Percentiles rank a stretch among this genome's conserved stretches.
phyloP scores from a whole-genome alignment of 2,113 vertebrate species.

The Eolophus roseicapilla region DNA sequence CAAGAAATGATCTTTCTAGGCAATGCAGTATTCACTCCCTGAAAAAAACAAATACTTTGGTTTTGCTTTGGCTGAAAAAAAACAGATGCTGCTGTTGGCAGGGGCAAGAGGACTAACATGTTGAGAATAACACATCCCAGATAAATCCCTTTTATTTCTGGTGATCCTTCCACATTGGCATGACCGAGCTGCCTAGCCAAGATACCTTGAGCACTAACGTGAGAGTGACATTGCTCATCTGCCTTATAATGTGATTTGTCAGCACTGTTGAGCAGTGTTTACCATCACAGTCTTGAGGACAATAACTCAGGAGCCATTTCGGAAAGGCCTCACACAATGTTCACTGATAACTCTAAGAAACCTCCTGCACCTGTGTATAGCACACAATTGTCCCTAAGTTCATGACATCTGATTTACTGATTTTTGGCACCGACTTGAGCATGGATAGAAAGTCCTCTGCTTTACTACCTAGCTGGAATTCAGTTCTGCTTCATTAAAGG shows the following conservation, averaged over 20 bases:
- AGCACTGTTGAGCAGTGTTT: background rate
- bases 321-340: background rate
- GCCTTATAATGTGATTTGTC: background rate
- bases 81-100: background rate
- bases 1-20: background rate
- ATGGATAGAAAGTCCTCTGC: background rate
- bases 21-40: background rate
- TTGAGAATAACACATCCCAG: background rate
- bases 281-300: background rate
- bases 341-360: background rate
- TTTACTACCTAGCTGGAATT: background rate
- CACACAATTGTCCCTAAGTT: background rate
- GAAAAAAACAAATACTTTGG: background rate
- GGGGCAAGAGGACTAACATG: background rate
- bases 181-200: background rate
- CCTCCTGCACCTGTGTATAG: background rate
- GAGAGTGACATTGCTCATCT: background rate
- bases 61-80: background rate
- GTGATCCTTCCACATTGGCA: background rate
- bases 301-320: background rate
- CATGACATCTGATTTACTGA: background rate
- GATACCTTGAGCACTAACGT: background rate
- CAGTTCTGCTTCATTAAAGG: constrained; percentile 13
- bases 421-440: background rate
- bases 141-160: background rate